phyloP scores from a whole-genome alignment of 2,888 invertebrate species.

The Chrysina gloriosa region DNA sequence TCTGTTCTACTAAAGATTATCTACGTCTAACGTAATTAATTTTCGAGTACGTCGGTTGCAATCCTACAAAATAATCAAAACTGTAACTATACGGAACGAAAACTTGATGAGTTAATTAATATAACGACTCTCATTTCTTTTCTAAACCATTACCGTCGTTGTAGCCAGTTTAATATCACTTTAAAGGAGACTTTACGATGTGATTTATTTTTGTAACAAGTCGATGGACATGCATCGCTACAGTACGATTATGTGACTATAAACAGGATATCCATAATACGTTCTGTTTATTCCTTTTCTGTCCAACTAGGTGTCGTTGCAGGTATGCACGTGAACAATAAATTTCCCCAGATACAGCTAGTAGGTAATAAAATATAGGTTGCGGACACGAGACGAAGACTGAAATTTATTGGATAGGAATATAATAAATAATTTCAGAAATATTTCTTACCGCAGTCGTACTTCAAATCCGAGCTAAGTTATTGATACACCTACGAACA shows the following conservation, averaged over 20 bases:
- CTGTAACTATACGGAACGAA: not conserved
- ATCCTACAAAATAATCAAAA: not conserved
- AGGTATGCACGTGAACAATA: constrained; percentile 6
- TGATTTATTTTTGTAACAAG: not conserved
- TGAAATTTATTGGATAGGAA: constrained; percentile 5
- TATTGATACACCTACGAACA: not conserved
- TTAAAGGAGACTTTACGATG: not conserved
- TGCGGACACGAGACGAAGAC: not conserved
- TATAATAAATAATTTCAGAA: constrained; percentile 22
- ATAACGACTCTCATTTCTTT: not conserved
- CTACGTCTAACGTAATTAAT: not conserved
- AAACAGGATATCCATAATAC: constrained; percentile 9
- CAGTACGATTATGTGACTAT: not conserved
- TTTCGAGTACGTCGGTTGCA: not conserved
- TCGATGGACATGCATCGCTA: not conserved
- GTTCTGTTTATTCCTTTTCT: constrained; percentile 1
- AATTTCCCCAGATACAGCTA: constrained; percentile 3
- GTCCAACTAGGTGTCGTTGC: not conserved
- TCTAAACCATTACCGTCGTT: not conserved
- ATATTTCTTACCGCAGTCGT: constrained; percentile 3
- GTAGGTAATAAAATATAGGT: constrained; percentile 20
- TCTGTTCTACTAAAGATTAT: no score
- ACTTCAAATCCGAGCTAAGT: not conserved
- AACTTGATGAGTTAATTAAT: not conserved
- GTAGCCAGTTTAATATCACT: not conserved